Evolutionary conservation across 2,113 vertebrate species (phyloP).

Genomic region (Echinops telfairi): DNA sequence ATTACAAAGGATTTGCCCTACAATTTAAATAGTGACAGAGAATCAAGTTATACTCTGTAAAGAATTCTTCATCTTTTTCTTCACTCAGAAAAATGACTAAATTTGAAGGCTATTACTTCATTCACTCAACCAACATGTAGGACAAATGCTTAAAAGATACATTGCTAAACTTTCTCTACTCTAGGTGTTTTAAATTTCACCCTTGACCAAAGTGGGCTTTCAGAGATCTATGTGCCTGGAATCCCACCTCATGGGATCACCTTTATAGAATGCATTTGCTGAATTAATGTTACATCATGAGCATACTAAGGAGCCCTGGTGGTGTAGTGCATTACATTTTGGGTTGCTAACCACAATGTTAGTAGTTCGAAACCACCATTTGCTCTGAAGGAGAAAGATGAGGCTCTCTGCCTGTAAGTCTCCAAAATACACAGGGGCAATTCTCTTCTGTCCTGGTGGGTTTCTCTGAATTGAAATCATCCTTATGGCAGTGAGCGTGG

Average conservation of each 20-base stretch:
- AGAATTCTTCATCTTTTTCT: slow-evolving; percentile 55
- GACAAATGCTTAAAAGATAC: neutral
- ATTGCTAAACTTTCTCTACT: slow-evolving; percentile 14
- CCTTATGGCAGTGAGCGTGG: no score
- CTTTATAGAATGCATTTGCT: neutral
- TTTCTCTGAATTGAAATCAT: no score
- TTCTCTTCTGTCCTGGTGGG: no score
- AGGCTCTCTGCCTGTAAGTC: no score
- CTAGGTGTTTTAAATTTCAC: slow-evolving; percentile 40
- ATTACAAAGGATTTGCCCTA: slow-evolving; percentile 63
- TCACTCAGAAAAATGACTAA: slow-evolving; percentile 41
- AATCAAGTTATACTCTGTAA: slow-evolving; percentile 41
- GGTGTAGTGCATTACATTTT: no score
- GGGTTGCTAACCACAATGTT: no score
- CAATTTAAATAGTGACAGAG: slow-evolving; percentile 69
- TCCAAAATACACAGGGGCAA: no score
- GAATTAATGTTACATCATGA: neutral
- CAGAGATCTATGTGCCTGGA: neutral
- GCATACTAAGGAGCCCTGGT: neutral
- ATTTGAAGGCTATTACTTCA: slow-evolving; percentile 7
- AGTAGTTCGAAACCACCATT: no score
- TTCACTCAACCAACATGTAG: neutral
- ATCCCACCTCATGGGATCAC: neutral
- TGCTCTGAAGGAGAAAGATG: no score
- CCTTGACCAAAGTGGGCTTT: neutral